Evolutionary conservation across 1,140 invertebrate species (phyloP), one percentile per base, ranked within the genome.

Genomic region (Potamilus streckersoni): DNA sequence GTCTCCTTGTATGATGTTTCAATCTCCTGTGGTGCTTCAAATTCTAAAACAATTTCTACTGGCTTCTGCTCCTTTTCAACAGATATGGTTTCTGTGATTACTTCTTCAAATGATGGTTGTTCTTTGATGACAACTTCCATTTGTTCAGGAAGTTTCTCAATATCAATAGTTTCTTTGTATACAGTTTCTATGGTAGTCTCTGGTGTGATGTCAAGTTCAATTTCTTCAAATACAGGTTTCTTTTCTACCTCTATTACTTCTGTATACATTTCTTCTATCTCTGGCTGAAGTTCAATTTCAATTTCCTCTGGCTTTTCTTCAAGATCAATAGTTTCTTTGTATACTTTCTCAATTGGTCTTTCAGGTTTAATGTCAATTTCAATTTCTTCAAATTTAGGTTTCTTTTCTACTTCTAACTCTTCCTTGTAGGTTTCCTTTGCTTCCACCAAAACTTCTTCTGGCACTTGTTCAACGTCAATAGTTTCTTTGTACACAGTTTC

Each of bases 391-490:
- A 49, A 67, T 61, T 17, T 15, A 60, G 23, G 57, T 27, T 38
- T 71, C 27, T 31, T 31, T 62, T 38, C 27, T 56, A 38, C 31
- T 63, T 71, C 60, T 17, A 49, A n/a, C 38, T 71, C 59, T 62
- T 13, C 56, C 14, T 64, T 56, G n/a, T n/a, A 49, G 5, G 49
- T 65, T 16, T 20, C 19, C 15, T 64, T 68, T 12, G 67, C 68
- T 58, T 74, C 72, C 58, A 74, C 63, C 31, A 38, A n/a, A 20
- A 67, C 20, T 1, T 68, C 64, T 55, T 27, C 27, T 69, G 4
- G 61, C 55, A 62, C n/a, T 65, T 73, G 15, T 59, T 79, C 75
- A 56, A 56, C 56, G 31, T 76, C 73, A 55, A 68, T 31, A 75
- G 31, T 12, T 62, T 62, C 63, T 20, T 13, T 57, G n/a, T 75